Conservation (phyloP, 1,140 invertebrate genomes). For the Dreissena polymorpha region DNA sequence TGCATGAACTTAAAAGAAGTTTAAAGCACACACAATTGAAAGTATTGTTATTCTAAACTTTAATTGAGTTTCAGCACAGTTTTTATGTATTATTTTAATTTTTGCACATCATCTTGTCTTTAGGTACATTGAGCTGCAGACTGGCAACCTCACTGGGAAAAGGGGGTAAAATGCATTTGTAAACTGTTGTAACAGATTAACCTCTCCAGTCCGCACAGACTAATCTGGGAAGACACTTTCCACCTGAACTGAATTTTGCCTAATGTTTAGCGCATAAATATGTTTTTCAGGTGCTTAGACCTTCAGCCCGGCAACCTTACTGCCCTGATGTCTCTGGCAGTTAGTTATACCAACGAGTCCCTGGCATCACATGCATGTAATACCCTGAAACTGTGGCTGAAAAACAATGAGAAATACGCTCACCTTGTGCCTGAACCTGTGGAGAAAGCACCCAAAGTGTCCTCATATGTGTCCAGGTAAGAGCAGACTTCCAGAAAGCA, state of each 20-base stretch:
- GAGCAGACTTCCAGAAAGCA: too few species aligned
- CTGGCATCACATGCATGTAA: constrained; percentile 82
- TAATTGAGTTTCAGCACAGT: too few species aligned
- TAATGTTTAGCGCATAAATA: constrained; percentile 1
- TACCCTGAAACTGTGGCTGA: constrained; percentile 88
- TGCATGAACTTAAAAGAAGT: too few species aligned
- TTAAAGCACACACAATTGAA: too few species aligned
- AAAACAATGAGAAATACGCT: constrained; percentile 90
- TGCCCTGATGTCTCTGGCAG: constrained; percentile 94
- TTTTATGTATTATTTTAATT: too few species aligned
- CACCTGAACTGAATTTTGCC: background rate
- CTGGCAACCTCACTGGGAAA: background rate
- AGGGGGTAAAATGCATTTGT: background rate
- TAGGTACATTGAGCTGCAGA: background rate
- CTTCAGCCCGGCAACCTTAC: constrained; percentile 90
- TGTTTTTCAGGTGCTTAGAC: constrained; percentile 84
- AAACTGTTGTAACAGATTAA: background rate
- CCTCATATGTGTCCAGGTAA: too few species aligned
- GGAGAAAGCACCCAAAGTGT: too few species aligned
- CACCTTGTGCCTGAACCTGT: constrained; percentile 82
- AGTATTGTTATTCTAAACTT: too few species aligned
- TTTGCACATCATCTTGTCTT: too few species aligned
- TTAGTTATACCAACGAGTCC: constrained; percentile 97
- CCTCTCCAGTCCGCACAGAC: background rate
- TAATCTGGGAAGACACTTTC: background rate